Percentiles rank a stretch among this genome's conserved stretches.
These are phyloP conservation scores for Dicentrarchus labrax DNA, from an alignment of 2,113 vertebrate species.

Conservation along the genomic window DNA sequence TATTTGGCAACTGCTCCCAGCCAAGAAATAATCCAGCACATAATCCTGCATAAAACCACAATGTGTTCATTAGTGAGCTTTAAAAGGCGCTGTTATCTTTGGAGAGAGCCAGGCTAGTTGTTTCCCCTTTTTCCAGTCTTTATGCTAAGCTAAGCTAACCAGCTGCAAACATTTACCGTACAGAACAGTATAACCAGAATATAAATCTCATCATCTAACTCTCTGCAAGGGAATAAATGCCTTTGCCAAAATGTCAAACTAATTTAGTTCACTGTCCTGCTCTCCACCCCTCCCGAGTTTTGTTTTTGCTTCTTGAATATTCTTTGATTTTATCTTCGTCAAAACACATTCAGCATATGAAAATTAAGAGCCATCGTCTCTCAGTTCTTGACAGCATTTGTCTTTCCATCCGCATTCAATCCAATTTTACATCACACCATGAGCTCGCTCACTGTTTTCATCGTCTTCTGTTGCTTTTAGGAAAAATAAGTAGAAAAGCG, in stretches of 20 bases:
- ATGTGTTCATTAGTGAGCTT: not conserved
- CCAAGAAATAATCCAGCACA: not conserved
- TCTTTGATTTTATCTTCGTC: conserved; percentile 28
- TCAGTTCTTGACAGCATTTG: conserved; percentile 20
- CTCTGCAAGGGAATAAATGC: not conserved
- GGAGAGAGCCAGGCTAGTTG: not conserved
- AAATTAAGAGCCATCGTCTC: conserved; percentile 8
- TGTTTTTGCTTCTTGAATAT: not conserved
- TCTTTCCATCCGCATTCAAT: conserved; percentile 28
- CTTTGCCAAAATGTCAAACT: conserved; percentile 12
- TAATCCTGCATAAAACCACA: not conserved
- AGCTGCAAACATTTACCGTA: not conserved
- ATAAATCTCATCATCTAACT: not conserved
- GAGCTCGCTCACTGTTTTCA: conserved; percentile 10
- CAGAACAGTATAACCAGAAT: not conserved
- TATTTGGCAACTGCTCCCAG: not conserved
- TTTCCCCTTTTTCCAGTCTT: not conserved
- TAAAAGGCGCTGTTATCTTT: not conserved
- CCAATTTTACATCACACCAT: not conserved
- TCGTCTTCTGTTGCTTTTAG: conserved; percentile 56
- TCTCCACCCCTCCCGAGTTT: not conserved
- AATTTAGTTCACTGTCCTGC: not conserved
- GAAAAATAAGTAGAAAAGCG: conserved; percentile 65
- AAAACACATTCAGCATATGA: conserved; percentile 42
- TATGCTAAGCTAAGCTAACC: conserved; percentile 31